A percentile compares a stretch with the other conserved stretches of the same genome.
These are phyloP conservation scores for Crotalus adamanteus DNA, from an alignment of 2,797 vertebrate species.

Conservation along the genomic window DNA sequence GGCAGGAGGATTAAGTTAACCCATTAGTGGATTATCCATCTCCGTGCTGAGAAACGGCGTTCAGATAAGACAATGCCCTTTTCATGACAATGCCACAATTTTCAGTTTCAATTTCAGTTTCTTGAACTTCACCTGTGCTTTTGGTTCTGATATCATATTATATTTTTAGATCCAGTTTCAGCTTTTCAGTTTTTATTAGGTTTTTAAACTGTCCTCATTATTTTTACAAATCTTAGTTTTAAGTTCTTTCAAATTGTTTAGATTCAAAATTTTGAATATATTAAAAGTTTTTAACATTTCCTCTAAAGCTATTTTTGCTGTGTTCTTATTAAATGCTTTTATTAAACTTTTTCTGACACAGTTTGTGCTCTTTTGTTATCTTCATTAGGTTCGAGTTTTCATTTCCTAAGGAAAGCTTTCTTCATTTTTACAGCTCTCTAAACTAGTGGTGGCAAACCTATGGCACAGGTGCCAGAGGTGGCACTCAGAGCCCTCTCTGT, in stretches of 20 bases:
- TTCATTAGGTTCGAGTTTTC: not conserved
- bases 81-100: not conserved
- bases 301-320: not conserved
- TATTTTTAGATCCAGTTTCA: not conserved
- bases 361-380: not conserved
- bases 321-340: not conserved
- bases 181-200: not conserved
- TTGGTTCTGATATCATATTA: not conserved
- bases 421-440: not conserved
- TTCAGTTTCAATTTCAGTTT: not conserved
- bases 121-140: not conserved
- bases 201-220: not conserved
- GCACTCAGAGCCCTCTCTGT: too few species aligned
- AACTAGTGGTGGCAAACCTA: too few species aligned
- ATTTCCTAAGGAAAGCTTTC: not conserved
- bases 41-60: too few species aligned
- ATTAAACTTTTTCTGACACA: not conserved
- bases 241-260: not conserved
- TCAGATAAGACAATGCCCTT: too few species aligned
- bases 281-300: not conserved
- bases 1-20: too few species aligned
- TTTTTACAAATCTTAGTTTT: not conserved
- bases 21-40: too few species aligned
- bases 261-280: not conserved
- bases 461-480: too few species aligned